Base-by-base conservation (phyloP, 2,113 vertebrate species). In the Blennius ocellaris region DNA sequence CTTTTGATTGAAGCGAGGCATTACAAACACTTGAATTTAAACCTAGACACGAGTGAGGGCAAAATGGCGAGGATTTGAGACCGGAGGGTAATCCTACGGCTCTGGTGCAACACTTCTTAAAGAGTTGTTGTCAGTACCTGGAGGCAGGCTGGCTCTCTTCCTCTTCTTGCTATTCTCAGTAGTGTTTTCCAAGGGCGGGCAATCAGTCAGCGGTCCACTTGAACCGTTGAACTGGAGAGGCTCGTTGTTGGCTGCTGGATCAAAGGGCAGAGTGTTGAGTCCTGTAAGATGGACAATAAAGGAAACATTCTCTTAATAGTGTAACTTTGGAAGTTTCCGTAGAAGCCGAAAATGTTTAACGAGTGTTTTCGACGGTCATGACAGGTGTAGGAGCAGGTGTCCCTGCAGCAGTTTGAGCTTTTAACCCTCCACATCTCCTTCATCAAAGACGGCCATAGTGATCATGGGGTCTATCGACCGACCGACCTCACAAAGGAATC, bases 251-350 rank as follows among this genome's bases (percentile, higher is more conserved):
- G 90, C 78, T 69, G 93, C 80, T 52, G 96, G 94, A 84, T 96
- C 96, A 81, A 97, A 97, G 79, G 96, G 79, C 82, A 97, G 89
- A 61, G 93, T 88, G 90, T 93, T 97, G 89, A 98, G 93, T 77
- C 95, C 97, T 99, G 89, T 50, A 67, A 82, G 57, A 86, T 50
- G 72, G 43, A 80, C 12, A 59, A 81, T 58, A 77, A 15, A 88
- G 8, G 21, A 30, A 30, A 30, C 2, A 30, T 30, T 30, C 21
- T 30, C 21, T 30, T 30, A 30, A 30, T 30, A 30, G 21, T 2
- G 21, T 30, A 30, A 30, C 21, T 30, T 30, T 30, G 21, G 21
- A 30, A 30, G 21, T 30, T 30, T 30, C n/a, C 21, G 21, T 30
- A 30, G 21, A 30, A 30, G 21, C 21, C 21, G 21, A 30, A 30